Base-by-base conservation (phyloP, 2,888 invertebrate genomes). In the Melieria picta region DNA sequence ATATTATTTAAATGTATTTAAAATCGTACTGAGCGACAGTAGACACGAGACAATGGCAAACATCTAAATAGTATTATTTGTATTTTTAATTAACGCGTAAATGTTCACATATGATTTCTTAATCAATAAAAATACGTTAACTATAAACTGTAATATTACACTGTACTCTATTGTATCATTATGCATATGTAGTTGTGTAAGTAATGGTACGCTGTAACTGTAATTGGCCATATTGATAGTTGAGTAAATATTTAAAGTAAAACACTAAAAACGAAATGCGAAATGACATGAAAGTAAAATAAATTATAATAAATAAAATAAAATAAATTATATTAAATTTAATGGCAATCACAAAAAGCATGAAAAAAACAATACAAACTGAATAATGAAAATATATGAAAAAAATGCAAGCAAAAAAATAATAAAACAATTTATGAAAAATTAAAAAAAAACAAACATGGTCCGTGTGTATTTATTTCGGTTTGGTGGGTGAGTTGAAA, bases 161-260 rank as follows among this genome's bases (percentile, higher is more conserved):
- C 30, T 48, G 56, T 66, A 62, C 42, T 56, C 57, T 63, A 55
- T 13, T 62, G n/a, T 57, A 57, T 30, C 16, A 13, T 57, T 58
- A 58, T 11, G 43, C 1, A 43, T 10, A 43, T 9, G 7, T 5
- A 62, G 30, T 30, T 45, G 46, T 62, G 60, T 60, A 7, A 43
- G 42, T 55, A n/a, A 61, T 68, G 55, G 16, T 62, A 62, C 16
- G 45, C 42, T 73, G 72, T 77, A 76, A 76, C 72, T 77, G 76
- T 78, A 77, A 78, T 78, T 77, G 84, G 83, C 83, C 83, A 84
- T 84, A 84, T 82, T 83, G 79, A 83, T 83, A 83, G 82, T 80
- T 81, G 77, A 79, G 58, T 43, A 67, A 68, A 63, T 68, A 70
- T 10, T 69, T 57, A 72, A 68, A 43, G 65, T 52, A 71, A 69